phyloP scores from a whole-genome alignment of 2,113 vertebrate genomes.

The Nettapus auritus region DNA sequence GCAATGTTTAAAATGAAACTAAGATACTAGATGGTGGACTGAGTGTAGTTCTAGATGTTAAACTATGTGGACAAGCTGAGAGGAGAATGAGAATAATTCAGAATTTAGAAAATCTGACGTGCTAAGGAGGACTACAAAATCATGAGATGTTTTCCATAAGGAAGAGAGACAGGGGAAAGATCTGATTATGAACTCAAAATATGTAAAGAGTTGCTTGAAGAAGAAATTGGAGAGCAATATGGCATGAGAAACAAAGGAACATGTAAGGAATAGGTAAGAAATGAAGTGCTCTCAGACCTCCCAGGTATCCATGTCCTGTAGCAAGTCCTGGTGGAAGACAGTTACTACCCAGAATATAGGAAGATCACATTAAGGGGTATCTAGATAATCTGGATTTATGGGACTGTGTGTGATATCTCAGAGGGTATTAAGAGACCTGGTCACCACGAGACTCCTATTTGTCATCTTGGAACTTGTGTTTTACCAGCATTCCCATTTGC shows the following conservation, averaged over 20 bases:
- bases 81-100: neutral
- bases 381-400: neutral
- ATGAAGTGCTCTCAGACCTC: neutral
- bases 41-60: neutral
- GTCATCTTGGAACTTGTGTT: accelerated
- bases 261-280: neutral
- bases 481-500: neutral
- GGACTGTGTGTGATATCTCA: neutral
- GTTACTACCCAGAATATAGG: neutral
- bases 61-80: neutral
- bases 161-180: neutral
- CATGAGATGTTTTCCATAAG: neutral
- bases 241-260: neutral
- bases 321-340: neutral
- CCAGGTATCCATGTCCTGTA: neutral
- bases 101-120: neutral
- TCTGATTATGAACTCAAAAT: neutral
- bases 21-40: neutral
- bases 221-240: neutral
- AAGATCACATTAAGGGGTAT: neutral
- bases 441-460: neutral
- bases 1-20: neutral
- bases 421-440: neutral
- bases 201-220: neutral
- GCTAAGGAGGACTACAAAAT: neutral